A percentile compares a stretch with the other conserved stretches of the same genome.
phyloP scores from a whole-genome alignment of 2,797 vertebrate species.

The Gambelia wislizenii region DNA sequence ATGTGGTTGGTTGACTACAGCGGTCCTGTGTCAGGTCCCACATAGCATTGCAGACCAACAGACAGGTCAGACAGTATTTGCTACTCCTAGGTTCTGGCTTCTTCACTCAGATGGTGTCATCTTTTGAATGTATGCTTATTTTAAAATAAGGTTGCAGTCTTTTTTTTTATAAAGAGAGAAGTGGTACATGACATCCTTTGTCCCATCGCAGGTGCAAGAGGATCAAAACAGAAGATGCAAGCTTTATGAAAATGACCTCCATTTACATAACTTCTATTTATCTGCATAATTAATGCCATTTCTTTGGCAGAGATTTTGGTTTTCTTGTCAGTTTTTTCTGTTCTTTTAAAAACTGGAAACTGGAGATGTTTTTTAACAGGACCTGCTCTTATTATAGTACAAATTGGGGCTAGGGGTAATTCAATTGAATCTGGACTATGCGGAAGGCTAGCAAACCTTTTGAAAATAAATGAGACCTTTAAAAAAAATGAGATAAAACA shows the following conservation, averaged over 20 bases:
- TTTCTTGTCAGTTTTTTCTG: background rate
- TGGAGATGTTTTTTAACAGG: background rate
- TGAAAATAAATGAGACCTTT: background rate
- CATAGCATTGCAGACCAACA: background rate
- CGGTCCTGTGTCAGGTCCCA: background rate
- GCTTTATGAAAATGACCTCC: background rate
- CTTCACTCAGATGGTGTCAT: background rate
- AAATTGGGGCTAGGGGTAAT: background rate
- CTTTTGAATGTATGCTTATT: background rate
- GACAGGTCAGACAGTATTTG: background rate
- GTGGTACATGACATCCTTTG: background rate
- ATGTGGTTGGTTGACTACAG: background rate
- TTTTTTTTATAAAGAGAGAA: background rate
- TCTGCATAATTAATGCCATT: background rate
- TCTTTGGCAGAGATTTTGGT: background rate
- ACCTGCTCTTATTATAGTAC: background rate
- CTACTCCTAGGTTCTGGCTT: background rate
- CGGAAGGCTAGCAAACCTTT: background rate
- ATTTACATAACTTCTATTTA: background rate
- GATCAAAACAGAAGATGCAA: background rate
- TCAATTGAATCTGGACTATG: slow-evolving; percentile 15
- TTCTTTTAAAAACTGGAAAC: background rate
- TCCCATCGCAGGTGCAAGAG: background rate
- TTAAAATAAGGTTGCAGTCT: background rate
- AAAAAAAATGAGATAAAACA: background rate